Evolutionary conservation across 2,797 vertebrate genomes (phyloP), one percentile per base, ranked within the genome.

Genomic region (Antennarius maculatus): DNA sequence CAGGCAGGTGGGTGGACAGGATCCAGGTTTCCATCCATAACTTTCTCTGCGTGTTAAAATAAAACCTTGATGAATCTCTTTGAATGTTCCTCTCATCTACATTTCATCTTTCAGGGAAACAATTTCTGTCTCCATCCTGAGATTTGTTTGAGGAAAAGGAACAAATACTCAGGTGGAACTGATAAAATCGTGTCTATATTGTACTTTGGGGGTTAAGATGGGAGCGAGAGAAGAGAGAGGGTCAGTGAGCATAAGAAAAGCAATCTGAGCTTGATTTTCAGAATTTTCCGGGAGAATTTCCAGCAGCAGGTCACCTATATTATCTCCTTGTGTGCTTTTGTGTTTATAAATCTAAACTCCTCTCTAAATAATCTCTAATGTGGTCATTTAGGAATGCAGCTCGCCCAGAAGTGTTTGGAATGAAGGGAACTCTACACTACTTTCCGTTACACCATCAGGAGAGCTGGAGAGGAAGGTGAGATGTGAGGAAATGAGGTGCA

Each of bases 251-350:
- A 52, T 42, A 12, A 27, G 18, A 39, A 23, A n/a, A 67, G 23
- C 1, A 23, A 23, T 23, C 23, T 8, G 45, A 62, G 16, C 27
- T 15, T 66, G 49, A 61, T 64, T 39, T 23, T 9, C 47, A 50
- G 82, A 54, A 34, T 64, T 77, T 69, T 65, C 53, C 65, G 68
- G 76, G 71, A 74, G 39, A 61, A 64, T 28, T 16, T 77, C 76
- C 58, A 85, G 60, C 66, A 79, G 61, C 31, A 43, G 53, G 43
- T 29, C 39, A 17, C 64, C 66, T 55, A 48, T 71, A 57, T 57
- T 55, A 47, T 42, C 56, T 60, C 27, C 34, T 71, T 73, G 69
- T 61, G 51, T 54, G 53, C 45, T 52, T 49, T 31, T 50, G 7
- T 58, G 73, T 84, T 77, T 74, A 69, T 66, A 69, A 84, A 76